Evolutionary conservation across 2,888 invertebrate species (phyloP), one percentile per base, ranked within the genome.

Genomic region (Smittia aterrima): DNA sequence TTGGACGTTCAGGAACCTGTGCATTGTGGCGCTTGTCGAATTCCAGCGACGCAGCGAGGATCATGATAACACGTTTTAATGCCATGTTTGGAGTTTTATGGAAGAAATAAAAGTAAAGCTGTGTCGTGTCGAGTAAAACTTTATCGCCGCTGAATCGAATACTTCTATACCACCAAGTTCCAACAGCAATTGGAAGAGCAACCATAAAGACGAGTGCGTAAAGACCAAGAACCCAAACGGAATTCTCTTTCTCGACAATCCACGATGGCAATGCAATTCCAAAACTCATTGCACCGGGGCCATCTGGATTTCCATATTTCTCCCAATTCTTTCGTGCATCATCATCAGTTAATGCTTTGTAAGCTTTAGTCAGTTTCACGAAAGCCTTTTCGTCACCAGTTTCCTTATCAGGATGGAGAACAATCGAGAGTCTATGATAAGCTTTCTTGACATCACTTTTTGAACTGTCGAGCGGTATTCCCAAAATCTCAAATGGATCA

Each of bases 231-330:
- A 97, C 98, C 96, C 96, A 98, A 24, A 98, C 90, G 77, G 98
- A 98, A 82, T 99, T 99, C 83, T 99, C 96, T 82, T 98, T 97
- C 81, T 98, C 98, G 9, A 99, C 97, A 82, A 99, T 97, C 99
- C 99, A 99, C 74, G 98, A 98, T 4, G 99, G 99, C 73, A 99
- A 83, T 6, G 99, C 99, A 81, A 99, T 99, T 75, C 99, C 99
- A 87, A 99, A 99, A 79, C 95, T 96, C 90, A 97, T 98, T 24
- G 97, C 98, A 76, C 97, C 98, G 0, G 99, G 99, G 1, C 99
- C 99, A 86, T 99, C 99, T 0, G 99, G 99, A 86, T 99, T 99
- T 22, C 99, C 99, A 87, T 98, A 97, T 82, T 95, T 95, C 81
- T 98, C 97, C 95, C 97, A 99, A 84, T 99, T 99, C 81, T 92